These are phyloP conservation scores for Genyomyrus donnyi DNA, from an alignment of 2,113 vertebrate genomes.

Conservation along the genomic window DNA sequence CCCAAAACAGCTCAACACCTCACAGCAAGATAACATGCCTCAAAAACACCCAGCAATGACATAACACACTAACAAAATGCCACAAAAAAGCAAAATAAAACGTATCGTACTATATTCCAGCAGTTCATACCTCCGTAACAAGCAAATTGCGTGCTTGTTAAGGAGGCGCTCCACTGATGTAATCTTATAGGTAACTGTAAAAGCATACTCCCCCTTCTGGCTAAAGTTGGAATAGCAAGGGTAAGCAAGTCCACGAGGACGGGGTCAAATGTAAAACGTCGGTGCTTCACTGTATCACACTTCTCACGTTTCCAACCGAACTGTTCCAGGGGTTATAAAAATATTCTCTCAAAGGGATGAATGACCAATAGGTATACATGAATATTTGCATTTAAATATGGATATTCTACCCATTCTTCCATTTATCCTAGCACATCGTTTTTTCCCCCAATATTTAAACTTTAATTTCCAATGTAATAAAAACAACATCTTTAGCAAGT, in stretches of 20 bases:
- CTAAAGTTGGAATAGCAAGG: slow-evolving; percentile 56
- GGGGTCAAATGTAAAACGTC: slow-evolving; percentile 37
- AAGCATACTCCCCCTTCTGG: slow-evolving; percentile 55
- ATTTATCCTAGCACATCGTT: not conserved
- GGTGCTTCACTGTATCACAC: not conserved
- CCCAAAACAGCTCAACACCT: not conserved
- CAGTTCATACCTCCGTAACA: not conserved
- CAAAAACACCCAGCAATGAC: not conserved
- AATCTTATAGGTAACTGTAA: not conserved
- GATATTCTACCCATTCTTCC: not conserved
- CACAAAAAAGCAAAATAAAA: not conserved
- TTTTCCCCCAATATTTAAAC: not conserved
- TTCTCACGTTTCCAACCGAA: not conserved
- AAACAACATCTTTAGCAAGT: not conserved
- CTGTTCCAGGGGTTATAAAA: not conserved
- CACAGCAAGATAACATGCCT: not conserved
- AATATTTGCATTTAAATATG: not conserved
- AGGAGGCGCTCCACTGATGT: not conserved
- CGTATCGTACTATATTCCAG: not conserved
- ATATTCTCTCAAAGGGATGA: not conserved
- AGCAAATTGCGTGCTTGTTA: not conserved
- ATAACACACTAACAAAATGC: not conserved
- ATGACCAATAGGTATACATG: not conserved
- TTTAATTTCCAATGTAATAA: not conserved
- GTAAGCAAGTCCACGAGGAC: slow-evolving; percentile 60